Evolutionary conservation across 2,888 invertebrate species (phyloP).

Genomic region (Pterobdella sp.): DNA sequence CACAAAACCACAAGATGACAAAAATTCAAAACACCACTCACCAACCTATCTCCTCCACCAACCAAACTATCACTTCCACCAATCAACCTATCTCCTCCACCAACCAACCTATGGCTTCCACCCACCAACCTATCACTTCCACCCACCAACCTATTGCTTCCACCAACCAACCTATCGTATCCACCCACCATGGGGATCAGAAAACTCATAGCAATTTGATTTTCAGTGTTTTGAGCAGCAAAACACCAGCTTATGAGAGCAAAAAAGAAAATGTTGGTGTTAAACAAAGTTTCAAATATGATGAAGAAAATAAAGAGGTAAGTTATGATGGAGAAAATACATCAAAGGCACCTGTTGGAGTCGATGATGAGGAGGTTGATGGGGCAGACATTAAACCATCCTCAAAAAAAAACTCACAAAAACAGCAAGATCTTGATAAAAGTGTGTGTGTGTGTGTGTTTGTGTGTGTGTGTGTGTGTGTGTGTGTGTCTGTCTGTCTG

Average conservation of each 20-base stretch:
- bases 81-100: not conserved
- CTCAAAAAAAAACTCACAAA: not conserved
- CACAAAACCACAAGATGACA: too few species aligned
- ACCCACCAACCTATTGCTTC: not conserved
- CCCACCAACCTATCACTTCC: not conserved
- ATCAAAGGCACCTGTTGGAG: too few species aligned
- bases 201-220: too few species aligned
- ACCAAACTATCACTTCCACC: not conserved
- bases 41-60: not conserved
- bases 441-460: conserved; percentile 17
- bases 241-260: too few species aligned
- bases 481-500: conserved; percentile 14
- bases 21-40: not conserved
- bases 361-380: too few species aligned
- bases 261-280: too few species aligned
- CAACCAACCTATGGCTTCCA: not conserved
- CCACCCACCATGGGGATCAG: too few species aligned
- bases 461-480: conserved; percentile 21
- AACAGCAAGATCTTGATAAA: not conserved
- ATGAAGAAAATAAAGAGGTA: too few species aligned
- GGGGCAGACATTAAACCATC: not conserved
- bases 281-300: too few species aligned
- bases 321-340: too few species aligned
- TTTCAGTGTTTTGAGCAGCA: too few species aligned
- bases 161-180: not conserved